A percentile compares a stretch with the other conserved stretches of the same genome.
These are phyloP conservation scores for Ophiothrix spiculata DNA, from an alignment of 35 echinoderm and acorn worm genomes.

Conservation along the genomic window DNA sequence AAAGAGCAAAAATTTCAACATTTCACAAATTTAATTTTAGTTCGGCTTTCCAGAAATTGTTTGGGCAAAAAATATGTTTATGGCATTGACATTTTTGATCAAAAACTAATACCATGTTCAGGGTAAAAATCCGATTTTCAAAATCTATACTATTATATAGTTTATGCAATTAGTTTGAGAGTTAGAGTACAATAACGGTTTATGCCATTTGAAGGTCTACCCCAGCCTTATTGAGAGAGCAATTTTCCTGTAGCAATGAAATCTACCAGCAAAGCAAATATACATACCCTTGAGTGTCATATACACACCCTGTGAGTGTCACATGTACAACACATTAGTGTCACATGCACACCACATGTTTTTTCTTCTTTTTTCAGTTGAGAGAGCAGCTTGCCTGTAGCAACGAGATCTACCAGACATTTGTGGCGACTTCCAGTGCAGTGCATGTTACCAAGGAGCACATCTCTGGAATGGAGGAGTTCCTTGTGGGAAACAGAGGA, in stretches of 20 bases:
- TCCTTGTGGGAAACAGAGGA: conserved; percentile 76
- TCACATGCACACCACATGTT: not conserved
- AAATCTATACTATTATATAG: too few relatives aligned
- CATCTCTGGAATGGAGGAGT: conserved; percentile 73
- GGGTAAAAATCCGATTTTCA: too few relatives aligned
- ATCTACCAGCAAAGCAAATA: not conserved
- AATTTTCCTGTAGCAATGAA: not conserved
- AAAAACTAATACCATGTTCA: too few relatives aligned
- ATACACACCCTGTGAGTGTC: not conserved
- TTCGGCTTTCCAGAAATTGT: too few relatives aligned
- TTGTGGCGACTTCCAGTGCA: conserved; percentile 75
- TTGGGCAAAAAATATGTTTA: too few relatives aligned
- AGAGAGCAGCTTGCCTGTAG: conserved; percentile 80
- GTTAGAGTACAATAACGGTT: too few relatives aligned
- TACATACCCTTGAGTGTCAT: too few relatives aligned
- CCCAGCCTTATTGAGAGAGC: not conserved
- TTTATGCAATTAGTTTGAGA: too few relatives aligned
- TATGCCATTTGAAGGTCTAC: too few relatives aligned
- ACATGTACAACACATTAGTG: not conserved
- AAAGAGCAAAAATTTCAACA: too few relatives aligned
- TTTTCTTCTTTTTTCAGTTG: conserved; percentile 28
- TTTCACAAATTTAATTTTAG: too few relatives aligned
- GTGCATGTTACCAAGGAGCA: conserved; percentile 73
- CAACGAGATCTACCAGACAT: conserved; percentile 81
- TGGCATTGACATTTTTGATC: too few relatives aligned